Conservation (phyloP, 2,797 vertebrate genomes). For the Psittacula echo region DNA sequence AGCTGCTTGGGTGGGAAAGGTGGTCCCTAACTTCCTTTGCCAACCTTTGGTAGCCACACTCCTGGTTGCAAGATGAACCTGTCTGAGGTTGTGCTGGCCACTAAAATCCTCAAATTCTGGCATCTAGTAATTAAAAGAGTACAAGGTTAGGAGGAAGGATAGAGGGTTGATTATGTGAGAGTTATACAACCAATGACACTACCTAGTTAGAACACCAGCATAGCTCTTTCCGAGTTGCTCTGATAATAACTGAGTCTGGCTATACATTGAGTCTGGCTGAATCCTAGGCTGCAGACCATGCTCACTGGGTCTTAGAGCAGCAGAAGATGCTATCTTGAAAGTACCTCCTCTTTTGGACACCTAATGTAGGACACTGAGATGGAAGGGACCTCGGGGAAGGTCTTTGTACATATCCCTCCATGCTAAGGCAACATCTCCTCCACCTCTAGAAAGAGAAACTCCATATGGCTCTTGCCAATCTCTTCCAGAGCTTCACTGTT, state of each 20-base stretch:
- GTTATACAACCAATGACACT: not conserved
- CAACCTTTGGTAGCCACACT: not conserved
- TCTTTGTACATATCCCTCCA: not conserved
- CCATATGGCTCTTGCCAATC: not conserved
- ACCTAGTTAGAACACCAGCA: not conserved
- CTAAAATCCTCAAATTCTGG: not conserved
- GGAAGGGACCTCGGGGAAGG: not conserved
- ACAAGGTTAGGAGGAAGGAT: not conserved
- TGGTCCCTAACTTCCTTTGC: not conserved
- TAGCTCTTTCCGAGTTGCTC: not conserved
- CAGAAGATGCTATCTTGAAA: not conserved
- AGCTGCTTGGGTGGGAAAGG: not conserved
- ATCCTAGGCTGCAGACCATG: not conserved
- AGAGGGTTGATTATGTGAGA: not conserved
- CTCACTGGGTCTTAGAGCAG: not conserved
- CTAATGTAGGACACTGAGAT: fast-evolving
- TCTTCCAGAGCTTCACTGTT: not conserved
- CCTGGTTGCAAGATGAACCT: not conserved
- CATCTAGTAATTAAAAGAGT: fast-evolving
- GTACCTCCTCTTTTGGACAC: not conserved
- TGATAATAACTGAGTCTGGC: not conserved
- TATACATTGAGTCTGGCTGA: not conserved
- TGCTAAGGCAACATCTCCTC: not conserved
- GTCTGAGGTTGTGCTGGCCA: not conserved
- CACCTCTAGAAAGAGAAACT: not conserved